Conservation (phyloP, 92 coral and sea anemone species). For the Actinostola sp. region DNA sequence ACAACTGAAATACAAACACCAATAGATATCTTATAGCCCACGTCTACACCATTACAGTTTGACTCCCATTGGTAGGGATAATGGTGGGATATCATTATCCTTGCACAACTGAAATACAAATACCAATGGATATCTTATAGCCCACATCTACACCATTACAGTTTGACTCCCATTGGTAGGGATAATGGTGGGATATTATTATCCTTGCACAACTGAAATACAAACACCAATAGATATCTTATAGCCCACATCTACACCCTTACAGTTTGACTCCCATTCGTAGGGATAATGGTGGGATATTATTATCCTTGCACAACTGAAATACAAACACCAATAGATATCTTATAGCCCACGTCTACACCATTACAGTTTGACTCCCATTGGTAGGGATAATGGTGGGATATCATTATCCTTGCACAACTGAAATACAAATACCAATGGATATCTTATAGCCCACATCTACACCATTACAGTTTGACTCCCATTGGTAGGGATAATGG, state of each 20-base stretch:
- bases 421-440: too few species aligned
- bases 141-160: background rate
- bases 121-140: too few species aligned
- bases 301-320: background rate
- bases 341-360: too few species aligned
- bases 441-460: too few species aligned
- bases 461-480: too few species aligned
- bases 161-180: constrained; percentile 7
- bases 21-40: background rate
- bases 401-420: too few species aligned
- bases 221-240: too few species aligned
- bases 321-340: too few species aligned
- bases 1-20: constrained; percentile 12
- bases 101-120: constrained; percentile 4
- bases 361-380: too few species aligned
- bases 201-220: constrained; percentile 3
- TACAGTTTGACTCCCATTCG: constrained; percentile 7
- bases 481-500: too few species aligned
- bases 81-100: background rate
- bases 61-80: constrained; percentile 7
- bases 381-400: too few species aligned
- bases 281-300: constrained; percentile 7
- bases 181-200: constrained; percentile 1
- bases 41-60: constrained; percentile 1
- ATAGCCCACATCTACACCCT: background rate